These are phyloP conservation scores for Platyrinchus mystaceus DNA, from an alignment of 2,797 vertebrate genomes.

Conservation along the genomic window DNA sequence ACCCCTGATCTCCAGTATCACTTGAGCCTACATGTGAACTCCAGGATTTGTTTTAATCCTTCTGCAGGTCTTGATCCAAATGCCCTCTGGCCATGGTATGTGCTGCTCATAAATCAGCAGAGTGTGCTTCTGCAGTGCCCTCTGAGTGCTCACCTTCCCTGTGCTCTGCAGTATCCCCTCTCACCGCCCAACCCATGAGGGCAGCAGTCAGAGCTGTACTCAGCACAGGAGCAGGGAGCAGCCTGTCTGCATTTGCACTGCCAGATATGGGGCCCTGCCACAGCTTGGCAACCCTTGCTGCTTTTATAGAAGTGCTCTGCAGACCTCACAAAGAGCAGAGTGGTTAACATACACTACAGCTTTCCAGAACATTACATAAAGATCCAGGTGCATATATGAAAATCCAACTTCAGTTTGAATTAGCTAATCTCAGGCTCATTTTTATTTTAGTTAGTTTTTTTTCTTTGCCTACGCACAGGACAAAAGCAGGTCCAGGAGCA, in stretches of 20 bases:
- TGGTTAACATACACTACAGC: background rate
- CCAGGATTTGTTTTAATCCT: background rate
- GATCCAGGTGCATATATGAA: background rate
- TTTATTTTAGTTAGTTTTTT: background rate
- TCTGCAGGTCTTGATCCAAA: background rate
- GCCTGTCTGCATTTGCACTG: background rate
- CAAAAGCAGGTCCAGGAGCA: background rate
- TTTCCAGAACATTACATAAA: background rate
- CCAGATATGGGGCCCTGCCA: background rate
- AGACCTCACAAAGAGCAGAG: background rate
- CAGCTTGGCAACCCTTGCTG: background rate
- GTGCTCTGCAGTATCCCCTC: background rate
- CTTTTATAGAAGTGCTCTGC: background rate
- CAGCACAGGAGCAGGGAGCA: background rate
- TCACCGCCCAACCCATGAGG: fast-evolving
- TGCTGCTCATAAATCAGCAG: background rate
- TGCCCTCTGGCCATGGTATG: background rate
- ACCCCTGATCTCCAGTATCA: background rate
- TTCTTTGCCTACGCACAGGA: background rate
- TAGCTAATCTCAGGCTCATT: background rate
- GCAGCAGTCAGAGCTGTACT: background rate
- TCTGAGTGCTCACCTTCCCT: fast-evolving
- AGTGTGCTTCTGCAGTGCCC: background rate
- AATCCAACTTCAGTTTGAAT: background rate
- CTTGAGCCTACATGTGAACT: background rate